Evolutionary conservation across 2,797 vertebrate species (phyloP), one percentile per base, ranked within the genome.

Genomic region (Acomys russatus): DNA sequence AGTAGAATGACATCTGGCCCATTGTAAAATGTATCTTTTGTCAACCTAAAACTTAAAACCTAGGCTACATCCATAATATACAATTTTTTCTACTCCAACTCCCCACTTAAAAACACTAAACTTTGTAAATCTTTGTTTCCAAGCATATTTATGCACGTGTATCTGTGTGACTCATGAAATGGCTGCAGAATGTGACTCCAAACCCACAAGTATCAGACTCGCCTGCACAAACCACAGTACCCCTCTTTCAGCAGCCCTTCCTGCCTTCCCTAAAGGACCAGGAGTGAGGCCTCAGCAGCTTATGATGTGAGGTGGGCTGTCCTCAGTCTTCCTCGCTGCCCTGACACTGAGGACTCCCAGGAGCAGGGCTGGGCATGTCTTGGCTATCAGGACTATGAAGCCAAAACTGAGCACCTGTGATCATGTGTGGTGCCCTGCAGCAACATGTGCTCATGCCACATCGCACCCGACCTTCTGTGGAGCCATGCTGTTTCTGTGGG

Each of bases 81-180:
- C 18, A 83, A 93, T 87, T 90, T 88, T 68, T 96, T 95, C 64
- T 30, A 82, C 89, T 92, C 88, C 76, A 90, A 63, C 44, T 44
- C 95, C 97, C 95, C 94, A 98, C 97, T 95, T 97, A 97, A 98
- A 98, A 98, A 97, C 63, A 89, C 84, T 95, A 87, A 96, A 89
- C 44, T 44, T 85, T 94, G 91, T 94, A 89, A 92, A 84, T 97
- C 93, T 97, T 94, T 97, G 96, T 97, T 96, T 97, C 97, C 93
- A 97, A 96, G 98, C 96, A 97, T 96, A 97, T 97, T 96, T 97
- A 96, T 25, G 56, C 80, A 97, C 91, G 96, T 59, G 88, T 95
- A 78, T 74, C 44, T 96, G 96, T 93, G 91, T 87, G 78, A 98
- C 93, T 96, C 91, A 94, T 78, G 91, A 96, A 78, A 64, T 82